Evolutionary conservation across 2,797 vertebrate genomes (phyloP), one percentile per base, ranked within the genome.

Genomic region (Sarcoramphus papa): DNA sequence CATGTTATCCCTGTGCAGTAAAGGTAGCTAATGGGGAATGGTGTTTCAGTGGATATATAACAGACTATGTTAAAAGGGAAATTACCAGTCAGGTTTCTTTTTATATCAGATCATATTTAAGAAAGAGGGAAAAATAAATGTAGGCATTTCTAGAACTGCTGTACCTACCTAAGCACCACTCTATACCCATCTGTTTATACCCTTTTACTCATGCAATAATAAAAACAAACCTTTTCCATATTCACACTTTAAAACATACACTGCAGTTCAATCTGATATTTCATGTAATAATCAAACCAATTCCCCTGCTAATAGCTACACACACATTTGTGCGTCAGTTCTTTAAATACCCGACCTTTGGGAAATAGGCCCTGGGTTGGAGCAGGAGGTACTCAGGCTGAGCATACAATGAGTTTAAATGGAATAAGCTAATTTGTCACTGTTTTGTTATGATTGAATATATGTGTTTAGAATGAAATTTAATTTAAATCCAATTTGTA

Each of bases 401-500:
- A 97, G 93, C 86, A 18, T 90, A 92, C 56, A 91, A 83, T 80
- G 92, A 88, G 76, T 96, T 96, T 96, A 97, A 96, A 97, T 88
- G 92, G 90, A 94, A 97, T 96, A 96, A 95, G 92, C 96, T 95
- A 95, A 97, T 97, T 96, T 97, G 95, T 97, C 93, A 93, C 76
- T 94, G 91, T 94, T 98, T 98, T 91, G 88, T 94, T 96, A 94
- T 97, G 96, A 98, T 82, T 97, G 95, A 97, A 97, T 89, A 47
- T 86, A 68, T 97, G 91, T 97, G 92, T 97, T 98, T 98, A 97
- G 93, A 97, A 97, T 95, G 87, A 97, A 96, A 97, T 97, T 97
- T 97, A 96, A 97, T 98, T 98, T 97, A 97, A 97, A 97, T 98
- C 96, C 95, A 97, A 97, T 97, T 97, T 97, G 96, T 97, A 97